Evolutionary conservation across 2,888 invertebrate genomes (phyloP).

Genomic region (Ephialtes manifestator): DNA sequence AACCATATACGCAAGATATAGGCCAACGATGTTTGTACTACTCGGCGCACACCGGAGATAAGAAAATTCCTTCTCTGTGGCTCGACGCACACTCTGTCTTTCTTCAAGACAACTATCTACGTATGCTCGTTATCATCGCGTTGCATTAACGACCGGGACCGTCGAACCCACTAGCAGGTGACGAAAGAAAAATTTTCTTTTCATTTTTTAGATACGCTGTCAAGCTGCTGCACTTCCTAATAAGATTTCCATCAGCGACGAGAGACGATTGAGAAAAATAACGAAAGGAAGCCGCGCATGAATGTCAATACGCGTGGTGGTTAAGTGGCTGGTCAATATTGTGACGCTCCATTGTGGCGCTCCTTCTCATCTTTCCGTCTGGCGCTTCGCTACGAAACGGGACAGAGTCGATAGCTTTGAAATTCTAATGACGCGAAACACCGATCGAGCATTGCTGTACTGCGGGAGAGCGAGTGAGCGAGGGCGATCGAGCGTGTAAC

Average conservation of each 20-base stretch:
- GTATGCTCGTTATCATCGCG: conserved; percentile 57
- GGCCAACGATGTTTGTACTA: conserved; percentile 66
- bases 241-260: background rate
- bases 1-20: conserved; percentile 55
- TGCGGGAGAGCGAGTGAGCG: conserved; percentile 29
- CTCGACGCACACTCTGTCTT: conserved; percentile 1
- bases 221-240: conserved; percentile 12
- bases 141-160: conserved; percentile 53
- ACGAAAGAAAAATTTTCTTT: conserved; percentile 3
- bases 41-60: conserved; percentile 57
- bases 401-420: conserved; percentile 53
- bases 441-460: background rate
- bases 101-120: conserved; percentile 8
- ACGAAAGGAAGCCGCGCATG: conserved; percentile 58
- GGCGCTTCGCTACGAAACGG: conserved; percentile 22
- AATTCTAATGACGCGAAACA: conserved; percentile 62
- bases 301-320: conserved; percentile 62
- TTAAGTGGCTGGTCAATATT: conserved; percentile 66
- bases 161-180: conserved; percentile 3
- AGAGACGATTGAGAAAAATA: conserved; percentile 19
- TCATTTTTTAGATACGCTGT: conserved; percentile 11
- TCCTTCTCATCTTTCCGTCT: conserved; percentile 21
- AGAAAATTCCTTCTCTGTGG: conserved; percentile 54
- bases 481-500: conserved; percentile 53
- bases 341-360: conserved; percentile 23